Evolutionary conservation across 2,888 invertebrate genomes (phyloP).

Genomic region (Scrobipalpa costella): DNA sequence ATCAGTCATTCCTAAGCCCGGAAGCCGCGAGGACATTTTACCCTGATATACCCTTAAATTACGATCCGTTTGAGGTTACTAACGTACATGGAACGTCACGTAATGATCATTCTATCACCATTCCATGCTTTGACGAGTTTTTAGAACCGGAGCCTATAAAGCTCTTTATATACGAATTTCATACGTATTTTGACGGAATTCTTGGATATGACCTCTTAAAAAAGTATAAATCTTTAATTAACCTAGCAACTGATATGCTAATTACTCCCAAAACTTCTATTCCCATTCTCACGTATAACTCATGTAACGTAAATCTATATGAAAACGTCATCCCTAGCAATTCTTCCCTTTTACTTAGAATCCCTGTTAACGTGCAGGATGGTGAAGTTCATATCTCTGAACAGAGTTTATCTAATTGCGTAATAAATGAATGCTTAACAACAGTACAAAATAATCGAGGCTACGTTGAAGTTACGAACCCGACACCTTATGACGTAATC

Average conservation of each 20-base stretch:
- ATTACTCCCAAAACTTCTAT: neutral
- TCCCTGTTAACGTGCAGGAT: neutral
- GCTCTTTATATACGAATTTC: neutral
- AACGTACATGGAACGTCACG: slow-evolving; percentile 9
- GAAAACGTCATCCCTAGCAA: slow-evolving; percentile 3
- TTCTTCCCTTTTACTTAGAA: neutral
- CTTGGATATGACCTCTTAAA: neutral
- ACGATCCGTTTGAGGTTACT: slow-evolving; percentile 14
- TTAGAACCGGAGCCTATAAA: neutral
- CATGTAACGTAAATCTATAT: neutral
- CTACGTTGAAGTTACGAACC: neutral
- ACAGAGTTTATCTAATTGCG: neutral
- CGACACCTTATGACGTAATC: neutral
- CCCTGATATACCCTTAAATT: neutral
- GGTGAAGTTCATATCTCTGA: neutral
- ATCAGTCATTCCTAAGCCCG: slow-evolving; percentile 3
- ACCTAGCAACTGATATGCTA: neutral
- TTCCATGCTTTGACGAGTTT: neutral
- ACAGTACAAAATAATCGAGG: neutral
- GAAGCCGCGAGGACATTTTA: neutral
- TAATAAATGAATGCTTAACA: neutral
- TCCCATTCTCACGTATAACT: slow-evolving; percentile 1
- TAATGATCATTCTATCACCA: slow-evolving; percentile 2
- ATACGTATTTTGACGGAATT: slow-evolving; percentile 12
- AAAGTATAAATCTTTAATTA: neutral